Evolutionary conservation across 2,888 invertebrate genomes (phyloP).

Genomic region (Silvanus unidentatus): DNA sequence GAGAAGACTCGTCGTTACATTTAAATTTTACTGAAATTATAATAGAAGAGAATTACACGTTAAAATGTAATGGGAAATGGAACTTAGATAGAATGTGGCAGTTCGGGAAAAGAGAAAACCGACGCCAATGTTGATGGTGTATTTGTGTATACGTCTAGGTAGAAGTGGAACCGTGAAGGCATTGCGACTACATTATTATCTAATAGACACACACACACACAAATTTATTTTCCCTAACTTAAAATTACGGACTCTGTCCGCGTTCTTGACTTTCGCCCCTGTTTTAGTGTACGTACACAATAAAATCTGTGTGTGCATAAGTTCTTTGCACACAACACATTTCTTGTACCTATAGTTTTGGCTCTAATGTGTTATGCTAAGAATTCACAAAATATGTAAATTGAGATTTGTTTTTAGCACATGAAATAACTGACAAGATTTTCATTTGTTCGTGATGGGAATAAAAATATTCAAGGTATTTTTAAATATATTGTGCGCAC

Average conservation of each 20-base stretch:
- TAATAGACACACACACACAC: slow-evolving; percentile 12
- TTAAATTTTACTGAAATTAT: slow-evolving; percentile 9
- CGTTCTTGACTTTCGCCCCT: neutral
- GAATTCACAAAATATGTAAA: slow-evolving; percentile 29
- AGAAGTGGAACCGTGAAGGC: slow-evolving; percentile 10
- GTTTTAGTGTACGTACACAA: no score
- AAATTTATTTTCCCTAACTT: slow-evolving; percentile 7
- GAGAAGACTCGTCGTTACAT: slow-evolving; percentile 13
- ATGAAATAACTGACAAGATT: slow-evolving; percentile 33
- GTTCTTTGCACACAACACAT: neutral
- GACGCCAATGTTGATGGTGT: slow-evolving; percentile 4
- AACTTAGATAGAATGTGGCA: neutral
- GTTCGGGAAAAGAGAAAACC: slow-evolving; percentile 2
- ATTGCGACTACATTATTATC: slow-evolving; percentile 25
- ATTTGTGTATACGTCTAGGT: neutral
- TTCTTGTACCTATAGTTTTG: neutral
- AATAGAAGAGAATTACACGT: slow-evolving; percentile 14
- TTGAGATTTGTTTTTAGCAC: slow-evolving; percentile 35
- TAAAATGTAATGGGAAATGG: slow-evolving; percentile 11
- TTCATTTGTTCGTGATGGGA: slow-evolving; percentile 27
- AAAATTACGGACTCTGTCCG: neutral
- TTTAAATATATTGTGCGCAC: no score
- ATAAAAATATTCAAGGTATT: no score
- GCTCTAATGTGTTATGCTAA: neutral
- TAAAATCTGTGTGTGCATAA: neutral